Evolutionary conservation across 2,888 invertebrate species (phyloP), one percentile per base, ranked within the genome.

Genomic region (Atethmia centrago): DNA sequence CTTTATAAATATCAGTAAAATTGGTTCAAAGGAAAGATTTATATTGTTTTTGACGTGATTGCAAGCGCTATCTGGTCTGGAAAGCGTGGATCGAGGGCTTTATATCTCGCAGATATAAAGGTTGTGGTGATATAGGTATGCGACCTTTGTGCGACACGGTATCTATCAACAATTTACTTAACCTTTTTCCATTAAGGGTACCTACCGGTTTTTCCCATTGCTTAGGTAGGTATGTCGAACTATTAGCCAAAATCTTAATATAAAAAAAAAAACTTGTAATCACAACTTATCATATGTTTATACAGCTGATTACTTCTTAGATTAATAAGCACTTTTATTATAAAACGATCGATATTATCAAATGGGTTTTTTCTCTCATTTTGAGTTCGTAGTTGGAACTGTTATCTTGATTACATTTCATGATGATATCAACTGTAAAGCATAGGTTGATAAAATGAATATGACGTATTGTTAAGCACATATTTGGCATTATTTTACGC

Each of bases 271-370:
- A 56, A 31, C 5, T 31, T 31, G 19, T 10, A 28, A 42, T 49
- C 28, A 51, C 31, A 68, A 64, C 28, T 28, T 19, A 69, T 69
- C n/a, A 71, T 28, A 53, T 5, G 42, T 51, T 19, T n/a, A 42
- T 25, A 42, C 16, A 53, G n/a, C 42, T 19, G 42, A 55, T 71
- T 19, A 7, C 21, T 3, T 49, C 14, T 49, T 49, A 49, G 9
- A 49, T 49, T 63, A 66, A 31, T 36, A 2, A 47, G 25, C n/a
- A 14, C 31, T 53, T 14, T 53, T 53, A 9, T 19, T 70, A 70
- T 73, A 49, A 45, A 71, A 47, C 62, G 47, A 64, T 19, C 28
- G 47, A 63, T 74, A n/a, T 8, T 42, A 76, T 64, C 14, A 64
- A 74, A 49, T 42, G 66, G 66, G 16, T 40, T 63, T 59, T 75